Evolutionary conservation across 1,140 invertebrate genomes (phyloP), one percentile per base, ranked within the genome.

Genomic region (Apis mellifera): DNA sequence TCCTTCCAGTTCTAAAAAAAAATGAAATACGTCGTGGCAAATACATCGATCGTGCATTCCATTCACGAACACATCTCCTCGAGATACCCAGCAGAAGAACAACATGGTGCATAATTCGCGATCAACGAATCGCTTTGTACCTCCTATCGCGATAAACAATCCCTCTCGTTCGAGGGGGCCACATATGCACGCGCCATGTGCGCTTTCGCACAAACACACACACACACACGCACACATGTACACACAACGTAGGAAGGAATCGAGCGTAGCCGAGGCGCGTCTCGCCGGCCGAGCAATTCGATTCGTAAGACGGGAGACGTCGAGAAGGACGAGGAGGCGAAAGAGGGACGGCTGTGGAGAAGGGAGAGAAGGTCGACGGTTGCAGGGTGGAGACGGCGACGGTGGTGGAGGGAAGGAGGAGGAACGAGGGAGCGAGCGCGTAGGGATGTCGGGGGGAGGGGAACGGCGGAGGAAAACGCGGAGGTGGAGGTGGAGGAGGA

Each of bases 401-500:
- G 80, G 84, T 76, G 62, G 83, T 55, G 60, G 87, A 75, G 85
- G 79, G 88, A 86, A 75, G 86, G 80, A 86, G 89, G 84, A 42
- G 65, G 19, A 66, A 21, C 68, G 48, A 75, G 21, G 64, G 12
- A 12, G n/a, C 83, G 70, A 75, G 83, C 80, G 69, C 78, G 81
- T 74, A 80, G 82, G 82, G 73, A 80, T 75, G 59, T 55, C 59
- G 57, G 85, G 82, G 71, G 83, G 79, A 86, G 68, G 87, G 87
- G 86, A 82, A 86, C 87, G 86, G 80, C 84, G 71, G 87, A 91
- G 90, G 92, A 87, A 88, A 88, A 62, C 83, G 78, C 80, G 70
- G 88, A 84, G 88, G 88, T 89, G 88, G 89, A 89, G 89, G 93
- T 92, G 92, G 93, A 94, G 92, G 93, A 93, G 92, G 92, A 94